Percentiles rank a stretch among this genome's conserved stretches.
These are phyloP conservation scores for Oreotrochilus melanogaster DNA, from an alignment of 2,113 vertebrate species.

Conservation along the genomic window DNA sequence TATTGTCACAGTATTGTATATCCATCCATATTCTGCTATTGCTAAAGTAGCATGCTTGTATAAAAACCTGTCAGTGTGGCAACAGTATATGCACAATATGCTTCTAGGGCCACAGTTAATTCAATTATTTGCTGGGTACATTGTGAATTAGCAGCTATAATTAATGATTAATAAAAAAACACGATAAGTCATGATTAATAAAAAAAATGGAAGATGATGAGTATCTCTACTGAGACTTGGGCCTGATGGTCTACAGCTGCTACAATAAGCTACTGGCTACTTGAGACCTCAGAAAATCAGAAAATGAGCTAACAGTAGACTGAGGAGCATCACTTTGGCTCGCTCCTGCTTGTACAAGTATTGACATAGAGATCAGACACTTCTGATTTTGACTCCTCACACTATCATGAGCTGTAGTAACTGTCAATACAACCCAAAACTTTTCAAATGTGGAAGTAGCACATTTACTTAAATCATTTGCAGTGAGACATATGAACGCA, in stretches of 20 bases:
- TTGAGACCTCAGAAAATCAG: background rate
- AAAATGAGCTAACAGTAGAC: background rate
- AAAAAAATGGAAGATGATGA: background rate
- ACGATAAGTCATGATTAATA: no score
- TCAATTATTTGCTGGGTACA: constrained; percentile 6
- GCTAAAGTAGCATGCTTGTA: background rate
- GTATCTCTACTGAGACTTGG: background rate
- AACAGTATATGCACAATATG: background rate
- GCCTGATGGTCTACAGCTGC: background rate
- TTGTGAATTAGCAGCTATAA: background rate
- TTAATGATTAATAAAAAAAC: background rate
- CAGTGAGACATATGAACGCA: background rate
- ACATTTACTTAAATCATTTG: background rate
- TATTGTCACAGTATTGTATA: background rate
- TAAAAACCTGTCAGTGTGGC: background rate
- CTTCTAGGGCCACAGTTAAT: background rate
- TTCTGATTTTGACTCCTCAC: background rate
- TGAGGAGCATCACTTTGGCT: background rate
- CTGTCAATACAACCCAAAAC: background rate
- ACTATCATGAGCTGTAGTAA: background rate
- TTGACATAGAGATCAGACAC: background rate
- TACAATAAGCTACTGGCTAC: background rate
- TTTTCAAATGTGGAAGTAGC: background rate
- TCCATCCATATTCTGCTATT: background rate
- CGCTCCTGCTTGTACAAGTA: background rate